Percentiles rank a stretch among this genome's conserved stretches.
Conservation (phyloP, 2,113 vertebrate genomes). For the Xyrauchen texanus region DNA sequence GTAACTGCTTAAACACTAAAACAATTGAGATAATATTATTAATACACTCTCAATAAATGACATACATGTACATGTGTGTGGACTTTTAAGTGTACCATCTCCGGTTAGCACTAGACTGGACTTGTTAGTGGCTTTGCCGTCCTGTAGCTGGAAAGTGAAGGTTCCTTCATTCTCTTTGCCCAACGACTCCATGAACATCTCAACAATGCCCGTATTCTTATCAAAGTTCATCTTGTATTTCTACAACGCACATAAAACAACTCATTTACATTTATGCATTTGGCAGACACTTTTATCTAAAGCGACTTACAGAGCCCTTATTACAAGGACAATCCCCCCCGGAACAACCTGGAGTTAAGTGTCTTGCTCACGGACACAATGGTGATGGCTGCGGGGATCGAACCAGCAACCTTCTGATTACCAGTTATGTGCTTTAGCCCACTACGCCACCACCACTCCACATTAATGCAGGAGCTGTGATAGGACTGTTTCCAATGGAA, state of each 20-base stretch:
- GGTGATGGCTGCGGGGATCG: too few relatives aligned
- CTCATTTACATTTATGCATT: too few relatives aligned
- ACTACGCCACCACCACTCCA: too few relatives aligned
- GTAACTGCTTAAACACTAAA: constrained; percentile 90
- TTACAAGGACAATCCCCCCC: too few relatives aligned
- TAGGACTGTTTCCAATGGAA: too few relatives aligned
- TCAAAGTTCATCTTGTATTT: constrained; percentile 98
- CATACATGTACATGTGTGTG: not conserved
- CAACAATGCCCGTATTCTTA: constrained; percentile 88
- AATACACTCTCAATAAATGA: not conserved
- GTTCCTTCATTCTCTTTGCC: constrained; percentile 91
- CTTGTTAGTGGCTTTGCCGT: constrained; percentile 94
- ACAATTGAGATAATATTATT: constrained; percentile 50
- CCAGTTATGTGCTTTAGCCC: too few relatives aligned
- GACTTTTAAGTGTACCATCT: constrained; percentile 76
- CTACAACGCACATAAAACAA: constrained; percentile 64
- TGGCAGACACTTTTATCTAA: too few relatives aligned
- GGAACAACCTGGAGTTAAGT: too few relatives aligned
- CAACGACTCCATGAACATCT: constrained; percentile 95
- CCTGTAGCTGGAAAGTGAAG: constrained; percentile 92
- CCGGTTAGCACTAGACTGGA: constrained; percentile 96
- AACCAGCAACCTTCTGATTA: too few relatives aligned
- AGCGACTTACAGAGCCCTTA: too few relatives aligned
- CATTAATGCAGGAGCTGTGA: too few relatives aligned
- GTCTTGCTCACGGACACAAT: too few relatives aligned